phyloP scores from a whole-genome alignment of 1,140 invertebrate species.

The Mamestra configurata region DNA sequence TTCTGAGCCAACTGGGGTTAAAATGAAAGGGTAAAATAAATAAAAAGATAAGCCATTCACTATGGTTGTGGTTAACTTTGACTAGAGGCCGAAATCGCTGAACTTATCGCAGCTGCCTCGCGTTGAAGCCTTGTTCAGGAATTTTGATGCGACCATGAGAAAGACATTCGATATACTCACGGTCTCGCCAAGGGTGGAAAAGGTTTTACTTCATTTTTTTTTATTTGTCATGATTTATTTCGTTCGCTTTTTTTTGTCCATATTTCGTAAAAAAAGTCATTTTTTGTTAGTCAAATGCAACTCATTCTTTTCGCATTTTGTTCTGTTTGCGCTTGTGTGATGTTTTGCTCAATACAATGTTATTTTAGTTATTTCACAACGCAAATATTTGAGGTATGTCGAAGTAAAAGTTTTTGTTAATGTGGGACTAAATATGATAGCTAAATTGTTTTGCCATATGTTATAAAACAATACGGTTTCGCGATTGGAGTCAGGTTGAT shows the following conservation, averaged over 20 bases:
- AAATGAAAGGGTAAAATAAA: conserved; percentile 1
- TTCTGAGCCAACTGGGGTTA: no score
- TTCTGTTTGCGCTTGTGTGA: conserved; percentile 52
- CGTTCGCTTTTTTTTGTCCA: conserved; percentile 18
- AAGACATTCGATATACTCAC: conserved; percentile 81
- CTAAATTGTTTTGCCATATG: no score
- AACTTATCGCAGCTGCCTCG: conserved; percentile 82
- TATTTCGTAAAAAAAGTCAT: not conserved
- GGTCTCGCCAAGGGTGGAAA: conserved; percentile 81
- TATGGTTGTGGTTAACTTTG: conserved; percentile 52
- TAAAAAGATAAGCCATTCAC: conserved; percentile 21
- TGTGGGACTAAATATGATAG: no score
- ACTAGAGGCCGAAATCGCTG: conserved; percentile 84
- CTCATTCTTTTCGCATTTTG: not conserved
- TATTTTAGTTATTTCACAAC: not conserved
- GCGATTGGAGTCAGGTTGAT: no score
- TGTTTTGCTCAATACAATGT: conserved; percentile 10
- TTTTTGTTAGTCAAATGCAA: conserved; percentile 37
- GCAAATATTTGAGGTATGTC: not conserved
- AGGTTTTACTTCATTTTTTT: conserved; percentile 76
- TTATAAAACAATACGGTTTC: no score
- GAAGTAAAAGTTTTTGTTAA: not conserved
- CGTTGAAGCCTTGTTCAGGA: conserved; percentile 79
- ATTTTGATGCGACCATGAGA: conserved; percentile 80
- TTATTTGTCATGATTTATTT: conserved; percentile 58